A percentile compares a stretch with the other conserved stretches of the same genome.
These are phyloP conservation scores for Pachyuromys duprasi DNA, from an alignment of 2,797 vertebrate species.

Conservation along the genomic window DNA sequence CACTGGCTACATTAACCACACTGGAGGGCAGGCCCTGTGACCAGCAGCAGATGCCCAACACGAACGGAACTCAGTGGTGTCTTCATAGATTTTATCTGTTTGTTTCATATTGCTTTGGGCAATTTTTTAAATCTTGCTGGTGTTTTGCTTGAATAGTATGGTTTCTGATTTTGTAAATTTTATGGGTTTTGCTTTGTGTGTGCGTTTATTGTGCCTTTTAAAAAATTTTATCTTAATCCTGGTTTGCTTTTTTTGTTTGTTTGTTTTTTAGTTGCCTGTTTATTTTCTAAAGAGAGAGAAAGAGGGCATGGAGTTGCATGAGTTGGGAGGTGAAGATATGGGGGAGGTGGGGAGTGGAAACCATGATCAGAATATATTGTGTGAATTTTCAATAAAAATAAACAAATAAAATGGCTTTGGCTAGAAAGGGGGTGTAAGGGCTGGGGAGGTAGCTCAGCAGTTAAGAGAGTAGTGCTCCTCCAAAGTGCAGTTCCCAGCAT, in stretches of 20 bases:
- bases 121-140: background rate
- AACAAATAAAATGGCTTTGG: background rate
- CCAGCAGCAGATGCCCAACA: background rate
- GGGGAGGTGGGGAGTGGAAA: background rate
- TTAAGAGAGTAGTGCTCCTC: background rate
- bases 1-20: background rate
- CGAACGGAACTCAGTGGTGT: background rate
- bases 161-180: background rate
- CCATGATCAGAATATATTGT: background rate
- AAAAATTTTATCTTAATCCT: background rate
- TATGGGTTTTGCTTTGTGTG: background rate
- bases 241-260: background rate
- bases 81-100: background rate
- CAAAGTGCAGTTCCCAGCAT: no score
- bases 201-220: background rate
- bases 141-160: background rate
- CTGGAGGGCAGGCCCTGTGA: background rate
- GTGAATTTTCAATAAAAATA: background rate
- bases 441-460: background rate
- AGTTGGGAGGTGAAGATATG: background rate
- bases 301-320: background rate
- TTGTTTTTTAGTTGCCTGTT: background rate
- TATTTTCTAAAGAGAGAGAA: background rate
- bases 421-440: background rate
- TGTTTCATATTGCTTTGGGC: background rate